Conservation (phyloP, 2,113 vertebrate species). For the Myrmecobius fasciatus region DNA sequence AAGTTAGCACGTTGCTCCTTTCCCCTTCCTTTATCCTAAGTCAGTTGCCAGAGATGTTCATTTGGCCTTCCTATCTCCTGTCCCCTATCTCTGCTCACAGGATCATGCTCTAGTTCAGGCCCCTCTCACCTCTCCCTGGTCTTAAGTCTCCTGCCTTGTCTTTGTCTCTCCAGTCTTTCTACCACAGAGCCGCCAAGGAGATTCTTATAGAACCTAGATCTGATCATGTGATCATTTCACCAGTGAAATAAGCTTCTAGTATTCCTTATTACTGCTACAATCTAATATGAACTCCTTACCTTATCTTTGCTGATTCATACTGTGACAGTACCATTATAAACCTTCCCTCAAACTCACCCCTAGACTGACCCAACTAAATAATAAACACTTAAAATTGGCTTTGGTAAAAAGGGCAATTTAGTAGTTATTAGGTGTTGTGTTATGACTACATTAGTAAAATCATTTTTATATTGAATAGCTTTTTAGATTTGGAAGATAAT, state of each 20-base stretch:
- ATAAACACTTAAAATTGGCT: neutral
- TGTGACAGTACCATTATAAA: neutral
- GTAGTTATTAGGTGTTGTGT: neutral
- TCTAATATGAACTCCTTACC: neutral
- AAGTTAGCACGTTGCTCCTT: neutral
- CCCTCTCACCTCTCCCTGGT: neutral
- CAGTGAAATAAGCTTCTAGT: neutral
- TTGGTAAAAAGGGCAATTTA: neutral
- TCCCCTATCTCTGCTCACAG: neutral
- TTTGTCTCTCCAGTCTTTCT: neutral
- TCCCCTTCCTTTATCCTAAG: neutral
- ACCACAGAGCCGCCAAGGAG: neutral
- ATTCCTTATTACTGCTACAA: neutral
- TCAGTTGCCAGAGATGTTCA: neutral
- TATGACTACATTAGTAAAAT: neutral
- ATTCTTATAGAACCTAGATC: neutral
- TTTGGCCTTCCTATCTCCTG: neutral
- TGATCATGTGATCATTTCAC: neutral
- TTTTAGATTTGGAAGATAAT: neutral
- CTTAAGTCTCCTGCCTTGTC: neutral
- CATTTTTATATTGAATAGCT: neutral
- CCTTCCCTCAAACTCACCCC: neutral
- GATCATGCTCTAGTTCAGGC: neutral
- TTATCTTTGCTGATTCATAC: neutral
- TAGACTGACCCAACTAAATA: neutral